These are phyloP conservation scores for Lottia gigantea DNA, from an alignment of 2,888 invertebrate species.

Conservation along the genomic window DNA sequence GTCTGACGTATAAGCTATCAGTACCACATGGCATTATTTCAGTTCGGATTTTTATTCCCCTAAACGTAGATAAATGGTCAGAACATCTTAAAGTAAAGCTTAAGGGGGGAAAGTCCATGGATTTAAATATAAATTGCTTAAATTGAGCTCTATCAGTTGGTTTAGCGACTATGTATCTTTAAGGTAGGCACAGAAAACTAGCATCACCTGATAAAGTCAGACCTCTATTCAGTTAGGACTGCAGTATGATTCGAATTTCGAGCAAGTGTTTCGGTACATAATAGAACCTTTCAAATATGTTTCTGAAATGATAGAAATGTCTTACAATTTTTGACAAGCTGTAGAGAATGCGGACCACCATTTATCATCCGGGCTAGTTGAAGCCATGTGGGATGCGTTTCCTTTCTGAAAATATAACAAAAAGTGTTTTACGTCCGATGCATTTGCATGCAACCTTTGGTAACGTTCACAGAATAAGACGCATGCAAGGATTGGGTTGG, in stretches of 20 bases:
- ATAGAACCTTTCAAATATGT: too few species aligned
- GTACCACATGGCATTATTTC: background rate
- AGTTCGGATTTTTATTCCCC: background rate
- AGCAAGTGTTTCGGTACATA: too few species aligned
- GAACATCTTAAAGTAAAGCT: too few species aligned
- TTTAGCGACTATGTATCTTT: too few species aligned
- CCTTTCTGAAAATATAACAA: conserved; percentile 37
- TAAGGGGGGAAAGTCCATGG: too few species aligned
- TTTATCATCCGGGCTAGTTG: conserved; percentile 75
- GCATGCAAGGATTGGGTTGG: too few species aligned
- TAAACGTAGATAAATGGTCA: background rate
- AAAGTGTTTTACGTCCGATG: background rate
- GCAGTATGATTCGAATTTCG: too few species aligned
- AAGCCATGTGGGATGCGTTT: conserved; percentile 69
- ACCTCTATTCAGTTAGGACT: too few species aligned
- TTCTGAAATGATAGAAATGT: conserved; percentile 11
- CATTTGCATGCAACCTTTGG: too few species aligned
- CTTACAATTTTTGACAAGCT: conserved; percentile 68
- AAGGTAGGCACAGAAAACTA: background rate
- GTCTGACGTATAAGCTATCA: background rate
- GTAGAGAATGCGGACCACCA: conserved; percentile 81
- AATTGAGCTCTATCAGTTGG: background rate
- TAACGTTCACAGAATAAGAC: too few species aligned
- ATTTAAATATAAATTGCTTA: background rate
- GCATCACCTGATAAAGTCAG: too few species aligned